Conservation (phyloP, 2,797 vertebrate species). For the Crenichthys baileyi region DNA sequence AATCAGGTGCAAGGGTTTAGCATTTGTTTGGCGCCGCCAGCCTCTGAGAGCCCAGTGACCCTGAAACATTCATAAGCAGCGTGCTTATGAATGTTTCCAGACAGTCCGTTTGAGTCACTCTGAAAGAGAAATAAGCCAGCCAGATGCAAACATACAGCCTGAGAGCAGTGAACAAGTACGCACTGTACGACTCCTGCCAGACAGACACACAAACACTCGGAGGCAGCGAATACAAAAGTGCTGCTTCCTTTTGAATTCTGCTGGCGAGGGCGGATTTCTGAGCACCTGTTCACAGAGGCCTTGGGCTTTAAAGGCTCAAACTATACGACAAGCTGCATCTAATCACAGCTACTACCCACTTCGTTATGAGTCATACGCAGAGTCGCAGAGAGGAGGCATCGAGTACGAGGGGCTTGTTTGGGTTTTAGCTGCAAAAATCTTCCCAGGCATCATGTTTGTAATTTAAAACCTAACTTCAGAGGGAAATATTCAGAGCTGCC, state of each 20-base stretch:
- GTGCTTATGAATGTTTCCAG: conserved; percentile 41
- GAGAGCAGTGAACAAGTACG: conserved; percentile 54
- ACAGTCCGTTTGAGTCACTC: conserved; percentile 75
- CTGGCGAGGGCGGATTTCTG: conserved; percentile 35
- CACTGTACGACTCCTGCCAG: conserved; percentile 39
- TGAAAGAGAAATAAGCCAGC: conserved; percentile 69
- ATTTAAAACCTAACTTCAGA: not conserved
- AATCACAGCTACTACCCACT: conserved; percentile 40
- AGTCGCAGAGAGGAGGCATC: conserved; percentile 39
- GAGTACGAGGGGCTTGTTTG: conserved; percentile 1
- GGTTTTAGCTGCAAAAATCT: not conserved
- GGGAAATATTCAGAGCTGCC: not conserved
- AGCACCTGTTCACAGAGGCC: conserved; percentile 32
- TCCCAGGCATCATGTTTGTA: not conserved
- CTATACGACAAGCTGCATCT: conserved; percentile 32
- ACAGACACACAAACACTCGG: conserved; percentile 28
- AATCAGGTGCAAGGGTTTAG: conserved; percentile 37
- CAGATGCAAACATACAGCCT: conserved; percentile 57
- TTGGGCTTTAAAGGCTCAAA: conserved; percentile 46
- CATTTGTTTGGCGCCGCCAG: conserved; percentile 47
- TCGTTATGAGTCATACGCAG: conserved; percentile 39
- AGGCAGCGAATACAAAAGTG: conserved; percentile 20
- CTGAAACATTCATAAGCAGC: conserved; percentile 67
- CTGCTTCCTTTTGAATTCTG: conserved; percentile 29
- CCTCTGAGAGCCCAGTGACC: conserved; percentile 63